Evolutionary conservation across 2,888 invertebrate species (phyloP).

Genomic region (Athalia rosae): DNA sequence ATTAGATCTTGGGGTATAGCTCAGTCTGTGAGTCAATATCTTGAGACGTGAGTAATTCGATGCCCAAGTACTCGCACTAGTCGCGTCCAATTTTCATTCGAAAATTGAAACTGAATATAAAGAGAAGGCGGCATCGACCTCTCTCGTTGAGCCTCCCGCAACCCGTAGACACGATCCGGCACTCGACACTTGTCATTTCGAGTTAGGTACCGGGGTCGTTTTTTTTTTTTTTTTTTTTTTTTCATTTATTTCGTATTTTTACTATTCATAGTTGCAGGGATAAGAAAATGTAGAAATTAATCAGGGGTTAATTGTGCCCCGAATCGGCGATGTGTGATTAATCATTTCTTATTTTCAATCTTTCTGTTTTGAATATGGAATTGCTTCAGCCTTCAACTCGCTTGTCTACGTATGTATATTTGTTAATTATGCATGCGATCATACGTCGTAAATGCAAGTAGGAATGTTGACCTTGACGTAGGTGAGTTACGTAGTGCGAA

Average conservation of each 20-base stretch:
- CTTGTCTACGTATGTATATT: neutral
- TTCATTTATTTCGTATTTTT: too few species aligned
- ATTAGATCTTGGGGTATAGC: conserved; percentile 23
- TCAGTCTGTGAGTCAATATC: conserved; percentile 23
- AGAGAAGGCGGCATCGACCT: conserved; percentile 5
- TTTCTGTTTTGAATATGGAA: too few species aligned
- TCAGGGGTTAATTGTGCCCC: too few species aligned
- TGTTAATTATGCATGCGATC: neutral
- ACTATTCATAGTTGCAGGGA: too few species aligned
- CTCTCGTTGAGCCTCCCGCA: too few species aligned
- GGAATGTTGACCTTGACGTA: too few species aligned
- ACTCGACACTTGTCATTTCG: neutral
- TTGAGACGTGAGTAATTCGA: conserved; percentile 30
- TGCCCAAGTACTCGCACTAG: conserved; percentile 29
- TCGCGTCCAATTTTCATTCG: conserved; percentile 34
- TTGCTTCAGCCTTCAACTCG: neutral
- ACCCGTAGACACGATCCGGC: neutral
- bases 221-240: too few species aligned
- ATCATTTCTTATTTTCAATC: too few species aligned
- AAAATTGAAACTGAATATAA: conserved; percentile 27
- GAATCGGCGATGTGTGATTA: too few species aligned
- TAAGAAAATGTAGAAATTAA: too few species aligned
- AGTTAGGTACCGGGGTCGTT: neutral
- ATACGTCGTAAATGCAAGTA: too few species aligned
- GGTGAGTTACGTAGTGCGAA: too few species aligned